phyloP scores from a whole-genome alignment of 1,140 invertebrate species.

The Epicauta chinensis region DNA sequence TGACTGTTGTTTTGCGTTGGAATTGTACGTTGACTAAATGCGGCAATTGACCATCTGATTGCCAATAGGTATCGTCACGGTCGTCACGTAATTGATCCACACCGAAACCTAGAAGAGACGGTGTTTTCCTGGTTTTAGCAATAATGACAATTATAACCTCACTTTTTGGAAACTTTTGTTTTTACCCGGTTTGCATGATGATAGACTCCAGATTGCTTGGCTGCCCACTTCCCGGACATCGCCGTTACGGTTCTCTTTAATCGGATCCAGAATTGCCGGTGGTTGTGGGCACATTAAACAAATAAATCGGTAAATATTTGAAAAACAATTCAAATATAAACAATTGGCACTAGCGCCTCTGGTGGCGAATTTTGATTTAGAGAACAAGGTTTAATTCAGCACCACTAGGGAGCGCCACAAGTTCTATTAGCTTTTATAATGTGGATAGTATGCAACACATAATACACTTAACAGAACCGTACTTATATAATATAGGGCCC shows the following conservation, averaged over 20 bases:
- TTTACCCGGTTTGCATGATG: slow-evolving; percentile 93
- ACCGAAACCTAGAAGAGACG: slow-evolving; percentile 83
- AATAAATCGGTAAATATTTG: no score
- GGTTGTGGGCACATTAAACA: not conserved
- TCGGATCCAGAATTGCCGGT: slow-evolving; percentile 49
- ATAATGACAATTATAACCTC: not conserved
- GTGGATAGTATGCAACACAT: no score
- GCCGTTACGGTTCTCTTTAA: slow-evolving; percentile 65
- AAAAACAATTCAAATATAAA: no score
- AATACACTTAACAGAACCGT: no score
- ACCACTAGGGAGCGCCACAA: no score
- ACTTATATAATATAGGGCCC: no score
- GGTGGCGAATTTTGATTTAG: no score
- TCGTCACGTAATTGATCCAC: slow-evolving; percentile 95
- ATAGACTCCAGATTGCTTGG: slow-evolving; percentile 96
- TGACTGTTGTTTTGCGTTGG: slow-evolving; percentile 88
- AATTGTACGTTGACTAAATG: slow-evolving; percentile 99
- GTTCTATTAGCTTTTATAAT: no score
- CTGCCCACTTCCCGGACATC: slow-evolving; percentile 88
- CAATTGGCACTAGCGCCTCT: no score
- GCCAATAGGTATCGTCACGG: slow-evolving; percentile 97
- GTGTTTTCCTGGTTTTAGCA: no score
- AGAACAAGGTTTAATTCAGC: no score
- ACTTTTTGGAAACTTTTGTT: not conserved
- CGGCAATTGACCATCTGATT: slow-evolving; percentile 96